These are phyloP conservation scores for human (Homo sapiens) DNA, from an alignment of 2,113 vertebrate species.

Conservation along the genomic window GRCh38 chr19:27959501-27960000, in stretches of 20 bases:
- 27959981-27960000: not conserved
- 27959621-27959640: not conserved
- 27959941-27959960: not conserved
- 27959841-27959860: not conserved
- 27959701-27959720: not conserved
- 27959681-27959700: not conserved
- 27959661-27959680: not conserved
- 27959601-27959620: conserved; percentile 26
- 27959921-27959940: not conserved
- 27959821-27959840: not conserved
- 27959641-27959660: not conserved
- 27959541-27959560: not conserved
- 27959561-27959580: not conserved
- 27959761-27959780: not conserved
- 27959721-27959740: not conserved
- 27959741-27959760: not conserved
- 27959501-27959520: too few species aligned
- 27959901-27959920: not conserved
- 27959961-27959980: not conserved
- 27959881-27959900: too few species aligned
- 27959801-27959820: conserved; percentile 18
- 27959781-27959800: not conserved
- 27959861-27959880: not conserved
- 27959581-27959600: not conserved
- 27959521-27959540: too few species aligned